Conservation (phyloP, 2,888 invertebrate genomes). For the Mesoligia furuncula region DNA sequence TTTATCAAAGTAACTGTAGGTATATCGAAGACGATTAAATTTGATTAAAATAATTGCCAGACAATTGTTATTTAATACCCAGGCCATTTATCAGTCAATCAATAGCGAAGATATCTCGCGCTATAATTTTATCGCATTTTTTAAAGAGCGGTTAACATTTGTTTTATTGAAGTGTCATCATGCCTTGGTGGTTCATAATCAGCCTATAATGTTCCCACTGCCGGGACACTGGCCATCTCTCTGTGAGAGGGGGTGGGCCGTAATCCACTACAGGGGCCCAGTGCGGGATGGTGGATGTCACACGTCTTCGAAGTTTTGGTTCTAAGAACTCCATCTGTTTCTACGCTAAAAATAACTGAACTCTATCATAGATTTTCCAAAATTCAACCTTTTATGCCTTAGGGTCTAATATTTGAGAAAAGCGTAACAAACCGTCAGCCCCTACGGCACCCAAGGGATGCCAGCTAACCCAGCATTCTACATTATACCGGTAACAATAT, state of each 20-base stretch:
- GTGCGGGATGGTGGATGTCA: neutral
- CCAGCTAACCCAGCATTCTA: neutral
- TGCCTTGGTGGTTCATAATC: too few relatives aligned
- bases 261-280: neutral
- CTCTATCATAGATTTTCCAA: neutral
- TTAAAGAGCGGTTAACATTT: neutral
- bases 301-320: neutral
- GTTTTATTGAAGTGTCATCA: neutral
- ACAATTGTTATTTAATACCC: conserved; percentile 19
- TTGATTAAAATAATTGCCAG: conserved; percentile 39
- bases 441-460: neutral
- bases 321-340: neutral
- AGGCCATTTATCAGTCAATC: conserved; percentile 34
- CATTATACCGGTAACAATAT: neutral
- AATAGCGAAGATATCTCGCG: conserved; percentile 6
- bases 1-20: conserved; percentile 10
- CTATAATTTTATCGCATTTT: neutral
- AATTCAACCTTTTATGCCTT: neutral
- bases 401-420: neutral
- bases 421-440: neutral
- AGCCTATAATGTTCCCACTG: too few relatives aligned
- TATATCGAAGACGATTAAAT: conserved; percentile 7
- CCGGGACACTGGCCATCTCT: neutral
- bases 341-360: too few relatives aligned
- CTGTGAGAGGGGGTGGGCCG: neutral